phyloP scores from a whole-genome alignment of 2,113 vertebrate species.

The Cygnus atratus region DNA sequence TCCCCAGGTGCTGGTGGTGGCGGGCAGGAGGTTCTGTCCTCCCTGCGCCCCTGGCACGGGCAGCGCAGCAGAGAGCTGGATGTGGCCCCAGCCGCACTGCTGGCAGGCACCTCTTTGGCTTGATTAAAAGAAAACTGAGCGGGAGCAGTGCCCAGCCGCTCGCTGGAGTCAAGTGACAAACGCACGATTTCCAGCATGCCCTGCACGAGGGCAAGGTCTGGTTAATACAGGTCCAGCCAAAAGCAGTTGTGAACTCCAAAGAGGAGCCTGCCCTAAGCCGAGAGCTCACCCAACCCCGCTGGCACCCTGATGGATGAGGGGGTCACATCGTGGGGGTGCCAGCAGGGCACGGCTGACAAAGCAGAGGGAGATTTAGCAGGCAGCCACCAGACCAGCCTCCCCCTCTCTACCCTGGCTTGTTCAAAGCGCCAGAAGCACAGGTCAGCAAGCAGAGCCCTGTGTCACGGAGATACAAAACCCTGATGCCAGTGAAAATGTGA shows the following conservation, averaged over 20 bases:
- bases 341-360: not conserved
- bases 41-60: not conserved
- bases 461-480: not conserved
- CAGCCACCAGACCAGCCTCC: too few relatives aligned
- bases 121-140: not conserved
- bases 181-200: not conserved
- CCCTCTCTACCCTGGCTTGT: too few relatives aligned
- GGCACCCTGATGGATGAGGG: too few relatives aligned
- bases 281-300: not conserved
- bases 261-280: not conserved
- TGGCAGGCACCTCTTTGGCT: not conserved
- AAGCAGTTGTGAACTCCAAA: not conserved
- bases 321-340: too few relatives aligned
- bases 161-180: not conserved
- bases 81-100: not conserved
- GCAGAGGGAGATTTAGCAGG: not conserved
- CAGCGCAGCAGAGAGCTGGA: not conserved
- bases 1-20: not conserved
- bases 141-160: not conserved
- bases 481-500: not conserved
- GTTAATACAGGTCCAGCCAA: not conserved
- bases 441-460: too few relatives aligned
- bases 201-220: not conserved
- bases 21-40: not conserved
- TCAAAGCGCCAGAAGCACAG: too few relatives aligned